Conservation (phyloP, 2,888 invertebrate genomes). For the Ormyrus pomaceus region DNA sequence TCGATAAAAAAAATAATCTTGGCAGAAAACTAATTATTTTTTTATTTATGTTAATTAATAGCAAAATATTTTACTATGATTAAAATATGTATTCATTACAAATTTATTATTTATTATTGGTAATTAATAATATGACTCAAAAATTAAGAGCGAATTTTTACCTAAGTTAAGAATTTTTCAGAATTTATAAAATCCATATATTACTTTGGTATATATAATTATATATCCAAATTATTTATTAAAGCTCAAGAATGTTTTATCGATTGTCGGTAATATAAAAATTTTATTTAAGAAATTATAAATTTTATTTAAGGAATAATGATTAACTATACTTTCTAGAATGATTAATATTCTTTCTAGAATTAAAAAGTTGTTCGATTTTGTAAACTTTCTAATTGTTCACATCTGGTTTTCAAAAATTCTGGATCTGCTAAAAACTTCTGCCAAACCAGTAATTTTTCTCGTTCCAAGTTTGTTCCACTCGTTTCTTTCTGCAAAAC, state of each 20-base stretch:
- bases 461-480: slow-evolving; percentile 62
- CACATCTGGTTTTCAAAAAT: slow-evolving; percentile 61
- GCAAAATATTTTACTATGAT: too few species aligned
- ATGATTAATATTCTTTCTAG: not conserved
- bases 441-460: slow-evolving; percentile 70
- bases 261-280: not conserved
- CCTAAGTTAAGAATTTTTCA: too few species aligned
- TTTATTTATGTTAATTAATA: too few species aligned
- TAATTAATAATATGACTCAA: too few species aligned
- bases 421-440: slow-evolving; percentile 69
- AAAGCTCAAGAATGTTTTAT: not conserved
- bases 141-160: too few species aligned
- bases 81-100: too few species aligned
- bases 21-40: too few species aligned
- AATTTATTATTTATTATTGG: too few species aligned
- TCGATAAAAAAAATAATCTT: too few species aligned
- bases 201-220: not conserved
- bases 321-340: not conserved
- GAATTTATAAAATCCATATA: too few species aligned
- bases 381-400: slow-evolving; percentile 60
- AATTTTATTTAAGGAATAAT: slow-evolving; percentile 4
- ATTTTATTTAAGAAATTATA: not conserved
- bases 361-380: slow-evolving; percentile 28
- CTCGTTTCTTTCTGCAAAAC: slow-evolving; percentile 64
- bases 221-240: not conserved